Evolutionary conservation across 2,888 invertebrate genomes (phyloP), one percentile per base, ranked within the genome.

Genomic region (Agrochola litura): DNA sequence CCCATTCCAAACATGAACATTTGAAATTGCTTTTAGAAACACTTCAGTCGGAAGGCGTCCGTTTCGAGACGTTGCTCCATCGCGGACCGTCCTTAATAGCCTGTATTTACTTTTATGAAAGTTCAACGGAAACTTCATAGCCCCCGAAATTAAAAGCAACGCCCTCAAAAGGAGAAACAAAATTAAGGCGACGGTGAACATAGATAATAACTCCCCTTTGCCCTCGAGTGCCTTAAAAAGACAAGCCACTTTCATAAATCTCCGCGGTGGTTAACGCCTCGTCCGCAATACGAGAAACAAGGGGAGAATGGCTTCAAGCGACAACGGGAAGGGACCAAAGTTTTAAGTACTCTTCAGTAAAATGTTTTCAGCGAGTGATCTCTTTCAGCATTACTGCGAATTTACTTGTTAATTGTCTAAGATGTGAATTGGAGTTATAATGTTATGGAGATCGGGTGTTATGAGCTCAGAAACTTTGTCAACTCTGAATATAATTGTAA

Each of bases 241-340:
- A 94, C 93, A 93, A 92, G 93, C 92, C 91, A 93, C 94, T 94
- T 94, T 92, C 91, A 94, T 95, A 94, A 95, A 94, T 95, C 94
- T 94, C 88, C 78, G 89, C 90, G 92, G 94, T 94, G 93, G 94
- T 95, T 94, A 94, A 92, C 94, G 94, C 93, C 93, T 94, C 92
- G 93, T 92, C 93, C 91, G 90, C 92, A 94, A 93, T 94, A 91
- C 91, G 88, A 91, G 92, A 91, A 94, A 94, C 93, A 94, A 92
- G 92, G 92, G 90, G 90, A 80, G 86, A 89, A 92, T 91, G 89
- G 92, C 92, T 93, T 89, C 85, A 78, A 92, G 92, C 93, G 91
- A 93, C 93, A 94, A 89, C 90, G 90, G 88, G 85, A 88, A 92
- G 90, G 90, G 93, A 86, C 87, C 90, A 92, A 94, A 94, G 92